phyloP scores from a whole-genome alignment of 2,113 vertebrate species.

The Bombycilla garrulus region DNA sequence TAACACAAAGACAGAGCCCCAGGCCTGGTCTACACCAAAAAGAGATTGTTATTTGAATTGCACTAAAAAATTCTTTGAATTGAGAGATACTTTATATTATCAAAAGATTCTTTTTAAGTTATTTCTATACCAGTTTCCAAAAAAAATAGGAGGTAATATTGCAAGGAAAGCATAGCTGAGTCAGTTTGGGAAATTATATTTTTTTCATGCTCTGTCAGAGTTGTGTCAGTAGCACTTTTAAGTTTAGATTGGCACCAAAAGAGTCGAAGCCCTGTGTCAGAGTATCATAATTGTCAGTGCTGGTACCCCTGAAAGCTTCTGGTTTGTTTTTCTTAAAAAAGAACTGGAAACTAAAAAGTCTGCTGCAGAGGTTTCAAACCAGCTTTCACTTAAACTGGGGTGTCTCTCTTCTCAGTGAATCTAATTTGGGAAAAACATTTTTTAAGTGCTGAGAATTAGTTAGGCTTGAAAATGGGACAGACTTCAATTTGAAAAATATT shows the following conservation, averaged over 20 bases:
- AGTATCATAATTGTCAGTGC: not conserved
- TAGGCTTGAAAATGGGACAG: not conserved
- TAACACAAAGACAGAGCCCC: constrained; percentile 24
- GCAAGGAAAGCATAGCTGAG: constrained; percentile 7
- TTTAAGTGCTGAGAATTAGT: not conserved
- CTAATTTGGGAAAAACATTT: not conserved
- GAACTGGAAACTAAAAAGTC: not conserved
- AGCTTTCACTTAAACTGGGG: not conserved
- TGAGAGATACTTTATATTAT: constrained; percentile 17
- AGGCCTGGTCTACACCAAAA: constrained; percentile 14
- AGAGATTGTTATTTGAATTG: constrained; percentile 47
- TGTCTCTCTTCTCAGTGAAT: not conserved
- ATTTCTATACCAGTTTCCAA: constrained; percentile 14
- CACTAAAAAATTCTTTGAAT: constrained; percentile 44
- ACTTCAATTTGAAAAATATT: not conserved
- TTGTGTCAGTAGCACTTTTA: constrained; percentile 11
- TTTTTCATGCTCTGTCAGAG: not conserved
- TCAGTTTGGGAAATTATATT: constrained; percentile 8
- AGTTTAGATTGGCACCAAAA: not conserved
- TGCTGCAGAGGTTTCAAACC: not conserved
- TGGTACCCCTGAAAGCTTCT: not conserved
- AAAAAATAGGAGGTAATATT: constrained; percentile 36
- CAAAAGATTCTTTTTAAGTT: constrained; percentile 47
- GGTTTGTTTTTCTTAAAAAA: not conserved
- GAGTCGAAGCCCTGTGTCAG: not conserved